A percentile compares a stretch with the other conserved stretches of the same genome.
These are phyloP conservation scores for Pyralis farinalis DNA, from an alignment of 2,888 invertebrate species.

Conservation along the genomic window DNA sequence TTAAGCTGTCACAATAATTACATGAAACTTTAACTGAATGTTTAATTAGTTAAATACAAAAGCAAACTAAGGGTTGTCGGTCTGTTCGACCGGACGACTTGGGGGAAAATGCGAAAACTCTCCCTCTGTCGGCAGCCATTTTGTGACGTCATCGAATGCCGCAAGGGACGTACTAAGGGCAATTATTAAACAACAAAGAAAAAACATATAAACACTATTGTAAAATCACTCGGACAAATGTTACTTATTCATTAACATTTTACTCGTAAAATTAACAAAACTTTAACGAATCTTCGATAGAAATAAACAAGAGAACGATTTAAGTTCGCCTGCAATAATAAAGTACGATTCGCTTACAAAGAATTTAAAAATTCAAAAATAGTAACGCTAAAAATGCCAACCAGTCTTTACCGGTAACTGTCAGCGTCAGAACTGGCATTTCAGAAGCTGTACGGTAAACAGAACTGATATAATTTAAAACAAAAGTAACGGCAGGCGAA, in stretches of 20 bases:
- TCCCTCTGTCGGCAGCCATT: slow-evolving; percentile 68
- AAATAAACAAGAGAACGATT: background rate
- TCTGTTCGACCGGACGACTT: slow-evolving; percentile 32
- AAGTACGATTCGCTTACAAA: slow-evolving; percentile 10
- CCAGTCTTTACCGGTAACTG: slow-evolving; percentile 44
- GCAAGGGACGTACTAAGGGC: slow-evolving; percentile 51
- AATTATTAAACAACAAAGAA: background rate
- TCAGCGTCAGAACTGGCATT: slow-evolving; percentile 59
- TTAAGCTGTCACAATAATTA: slow-evolving; percentile 4
- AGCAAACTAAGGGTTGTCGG: slow-evolving; percentile 33
- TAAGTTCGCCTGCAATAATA: background rate
- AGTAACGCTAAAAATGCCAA: slow-evolving; percentile 39
- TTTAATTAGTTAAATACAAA: slow-evolving; percentile 16
- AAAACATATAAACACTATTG: background rate
- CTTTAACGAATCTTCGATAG: background rate
- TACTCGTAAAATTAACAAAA: background rate
- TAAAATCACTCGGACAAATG: background rate
- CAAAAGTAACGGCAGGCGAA: slow-evolving; percentile 33
- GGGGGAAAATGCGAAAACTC: slow-evolving; percentile 76
- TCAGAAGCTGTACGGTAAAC: slow-evolving; percentile 34
- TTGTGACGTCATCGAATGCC: slow-evolving; percentile 62
- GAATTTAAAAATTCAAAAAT: slow-evolving; percentile 28
- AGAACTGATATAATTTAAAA: slow-evolving; percentile 57
- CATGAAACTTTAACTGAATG: slow-evolving; percentile 3
- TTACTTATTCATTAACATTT: background rate